phyloP scores from a whole-genome alignment of 2,888 invertebrate genomes.

The Eilema griseolum region DNA sequence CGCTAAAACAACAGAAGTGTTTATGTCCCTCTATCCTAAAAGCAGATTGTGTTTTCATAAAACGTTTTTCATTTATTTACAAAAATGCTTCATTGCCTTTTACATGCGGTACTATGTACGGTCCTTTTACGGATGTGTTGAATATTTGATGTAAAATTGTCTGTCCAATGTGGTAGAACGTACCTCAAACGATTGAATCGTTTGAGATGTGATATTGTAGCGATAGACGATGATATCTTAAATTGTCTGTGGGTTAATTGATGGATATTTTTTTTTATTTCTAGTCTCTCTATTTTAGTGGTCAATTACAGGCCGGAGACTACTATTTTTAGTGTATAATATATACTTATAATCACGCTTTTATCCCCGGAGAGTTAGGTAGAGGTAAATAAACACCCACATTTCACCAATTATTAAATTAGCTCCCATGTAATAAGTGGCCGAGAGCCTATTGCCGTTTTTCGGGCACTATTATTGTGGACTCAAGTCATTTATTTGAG shows the following conservation, averaged over 20 bases:
- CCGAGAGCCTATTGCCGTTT: no score
- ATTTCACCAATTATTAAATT: no score
- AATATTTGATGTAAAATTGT: constrained; percentile 57
- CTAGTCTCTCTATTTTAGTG: no score
- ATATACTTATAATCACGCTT: no score
- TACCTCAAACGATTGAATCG: constrained; percentile 18
- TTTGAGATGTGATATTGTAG: background rate
- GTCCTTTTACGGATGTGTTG: constrained; percentile 48
- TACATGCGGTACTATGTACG: constrained; percentile 43
- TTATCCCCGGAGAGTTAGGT: no score
- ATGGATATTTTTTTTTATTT: background rate
- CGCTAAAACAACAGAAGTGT: constrained; percentile 21
- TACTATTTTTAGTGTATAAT: no score
- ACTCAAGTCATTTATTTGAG: no score
- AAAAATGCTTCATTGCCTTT: constrained; percentile 47
- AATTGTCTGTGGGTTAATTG: background rate
- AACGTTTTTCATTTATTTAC: constrained; percentile 52
- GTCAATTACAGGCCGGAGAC: no score
- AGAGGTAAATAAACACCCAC: no score
- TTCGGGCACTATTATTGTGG: no score
- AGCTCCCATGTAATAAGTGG: no score
- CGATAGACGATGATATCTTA: background rate
- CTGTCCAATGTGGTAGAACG: constrained; percentile 37
- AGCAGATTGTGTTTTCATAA: constrained; percentile 47
- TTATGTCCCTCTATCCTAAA: constrained; percentile 27